Evolutionary conservation across 1,140 invertebrate genomes (phyloP).

Genomic region (Dysdera silvatica): DNA sequence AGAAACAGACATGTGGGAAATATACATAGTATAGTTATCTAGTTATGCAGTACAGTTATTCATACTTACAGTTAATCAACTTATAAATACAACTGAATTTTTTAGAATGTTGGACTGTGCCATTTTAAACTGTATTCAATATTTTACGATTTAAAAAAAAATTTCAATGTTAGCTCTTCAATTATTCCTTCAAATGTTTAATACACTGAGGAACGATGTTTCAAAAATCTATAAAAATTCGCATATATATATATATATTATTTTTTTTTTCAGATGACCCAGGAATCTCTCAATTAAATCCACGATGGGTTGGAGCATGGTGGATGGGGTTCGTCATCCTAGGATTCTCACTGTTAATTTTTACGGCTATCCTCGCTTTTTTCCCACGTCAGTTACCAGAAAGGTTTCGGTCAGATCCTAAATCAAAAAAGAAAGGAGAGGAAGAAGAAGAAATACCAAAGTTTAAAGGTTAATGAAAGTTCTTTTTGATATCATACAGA

Average conservation of each 20-base stretch:
- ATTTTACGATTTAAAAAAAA: too few relatives aligned
- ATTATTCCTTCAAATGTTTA: too few relatives aligned
- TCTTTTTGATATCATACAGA: too few relatives aligned
- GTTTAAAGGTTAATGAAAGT: conserved; percentile 17
- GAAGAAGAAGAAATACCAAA: conserved; percentile 16
- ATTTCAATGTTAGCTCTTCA: too few relatives aligned
- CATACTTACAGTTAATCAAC: too few relatives aligned
- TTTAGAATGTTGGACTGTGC: too few relatives aligned
- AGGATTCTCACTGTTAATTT: conserved; percentile 29
- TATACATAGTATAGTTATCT: too few relatives aligned
- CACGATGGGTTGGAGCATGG: conserved; percentile 47
- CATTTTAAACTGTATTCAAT: too few relatives aligned
- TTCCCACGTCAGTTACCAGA: conserved; percentile 30
- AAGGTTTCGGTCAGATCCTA: conserved; percentile 16
- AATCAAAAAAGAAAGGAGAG: not conserved
- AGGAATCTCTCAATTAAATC: conserved; percentile 38
- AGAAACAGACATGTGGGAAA: too few relatives aligned
- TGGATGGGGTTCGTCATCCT: conserved; percentile 50
- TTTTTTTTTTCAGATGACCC: conserved; percentile 30
- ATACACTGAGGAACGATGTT: not conserved
- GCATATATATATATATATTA: too few relatives aligned
- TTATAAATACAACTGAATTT: too few relatives aligned
- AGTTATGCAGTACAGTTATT: too few relatives aligned
- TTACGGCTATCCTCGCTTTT: conserved; percentile 31
- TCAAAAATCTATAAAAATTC: not conserved